Percentiles rank a stretch among this genome's conserved stretches.
Evolutionary conservation across 2,113 vertebrate genomes (phyloP).

Genomic region (Harpagus bidentatus): DNA sequence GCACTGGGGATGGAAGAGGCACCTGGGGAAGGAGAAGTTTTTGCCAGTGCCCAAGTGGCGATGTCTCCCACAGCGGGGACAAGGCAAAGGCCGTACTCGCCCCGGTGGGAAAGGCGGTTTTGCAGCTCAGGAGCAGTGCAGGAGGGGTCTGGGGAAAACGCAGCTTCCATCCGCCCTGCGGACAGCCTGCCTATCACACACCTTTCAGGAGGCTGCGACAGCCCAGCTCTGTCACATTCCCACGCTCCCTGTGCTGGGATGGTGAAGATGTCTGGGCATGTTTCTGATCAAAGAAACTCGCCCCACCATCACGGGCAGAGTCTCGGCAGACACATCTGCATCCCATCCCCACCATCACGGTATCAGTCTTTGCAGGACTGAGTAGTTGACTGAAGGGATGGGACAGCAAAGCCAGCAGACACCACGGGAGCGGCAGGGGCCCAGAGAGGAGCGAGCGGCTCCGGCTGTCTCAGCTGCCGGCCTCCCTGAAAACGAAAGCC

Average conservation of each 20-base stretch:
- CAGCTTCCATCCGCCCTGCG: not conserved
- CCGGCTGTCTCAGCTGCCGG: not conserved
- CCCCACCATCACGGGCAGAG: accelerated
- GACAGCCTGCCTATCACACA: not conserved
- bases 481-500: not conserved
- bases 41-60: accelerated
- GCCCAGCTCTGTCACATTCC: not conserved
- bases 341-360: accelerated
- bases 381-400: accelerated
- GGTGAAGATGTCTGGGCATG: not conserved
- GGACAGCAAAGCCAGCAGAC: not conserved
- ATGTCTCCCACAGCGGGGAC: not conserved
- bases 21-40: not conserved
- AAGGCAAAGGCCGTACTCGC: accelerated
- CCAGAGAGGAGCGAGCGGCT: not conserved
- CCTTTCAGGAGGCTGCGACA: not conserved
- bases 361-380: not conserved
- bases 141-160: not conserved
- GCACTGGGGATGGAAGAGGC: too few relatives aligned
- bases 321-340: not conserved
- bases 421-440: not conserved
- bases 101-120: not conserved
- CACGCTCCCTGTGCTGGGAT: not conserved
- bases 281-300: not conserved
- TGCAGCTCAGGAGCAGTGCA: not conserved